These are phyloP conservation scores for Tragelaphus oryx DNA, from an alignment of 2,797 vertebrate species.

Conservation along the genomic window DNA sequence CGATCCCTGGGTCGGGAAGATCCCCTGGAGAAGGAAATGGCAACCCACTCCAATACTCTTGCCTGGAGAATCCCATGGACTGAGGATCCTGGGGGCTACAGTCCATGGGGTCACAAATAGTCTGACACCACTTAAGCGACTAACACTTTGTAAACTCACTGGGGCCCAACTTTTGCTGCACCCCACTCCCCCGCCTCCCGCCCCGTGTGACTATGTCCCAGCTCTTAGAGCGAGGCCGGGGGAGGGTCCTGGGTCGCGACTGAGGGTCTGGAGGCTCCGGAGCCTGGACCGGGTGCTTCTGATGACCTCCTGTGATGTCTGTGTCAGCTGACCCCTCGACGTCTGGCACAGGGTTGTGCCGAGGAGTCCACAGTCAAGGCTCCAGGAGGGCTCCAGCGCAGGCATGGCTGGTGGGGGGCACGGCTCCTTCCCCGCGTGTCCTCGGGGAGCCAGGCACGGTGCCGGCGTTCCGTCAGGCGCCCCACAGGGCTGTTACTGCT, in stretches of 20 bases:
- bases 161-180: not conserved
- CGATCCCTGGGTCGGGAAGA: not conserved
- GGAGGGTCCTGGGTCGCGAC: not conserved
- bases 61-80: not conserved
- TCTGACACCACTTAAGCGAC: not conserved
- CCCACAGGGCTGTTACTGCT: not conserved
- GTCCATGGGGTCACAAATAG: not conserved
- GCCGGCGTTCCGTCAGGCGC: too few relatives aligned
- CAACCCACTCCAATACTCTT: not conserved
- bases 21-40: not conserved
- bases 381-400: not conserved
- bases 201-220: not conserved
- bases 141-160: not conserved
- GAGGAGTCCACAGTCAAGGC: not conserved
- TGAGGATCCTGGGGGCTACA: not conserved
- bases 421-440: too few relatives aligned
- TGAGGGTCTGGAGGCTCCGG: not conserved
- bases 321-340: not conserved
- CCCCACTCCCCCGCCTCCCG: fast-evolving
- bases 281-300: not conserved
- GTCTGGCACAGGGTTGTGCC: not conserved
- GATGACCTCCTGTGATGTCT: not conserved
- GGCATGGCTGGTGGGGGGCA: not conserved
- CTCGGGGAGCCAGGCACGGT: not conserved
- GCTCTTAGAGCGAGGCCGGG: not conserved